Evolutionary conservation across 2,888 invertebrate species (phyloP), one percentile per base, ranked within the genome.

Genomic region (Tanytarsus gracilentus): DNA sequence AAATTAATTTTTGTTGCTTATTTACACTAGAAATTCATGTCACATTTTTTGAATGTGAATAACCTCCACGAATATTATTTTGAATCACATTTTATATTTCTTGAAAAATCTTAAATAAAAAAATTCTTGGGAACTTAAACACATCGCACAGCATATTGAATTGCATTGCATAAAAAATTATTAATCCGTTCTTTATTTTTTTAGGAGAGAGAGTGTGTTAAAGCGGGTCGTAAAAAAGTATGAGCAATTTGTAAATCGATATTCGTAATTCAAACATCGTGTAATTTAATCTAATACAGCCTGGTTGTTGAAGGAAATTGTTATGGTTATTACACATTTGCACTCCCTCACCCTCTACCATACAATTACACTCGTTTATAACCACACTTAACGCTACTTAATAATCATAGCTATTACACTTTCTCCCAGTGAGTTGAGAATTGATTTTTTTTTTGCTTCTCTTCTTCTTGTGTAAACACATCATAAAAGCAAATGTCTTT

Each of bases 401-500:
- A 58, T 58, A 40, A 58, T 40, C 58, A 58, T 18, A 23, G 9
- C 58, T 48, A n/a, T n/a, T n/a, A n/a, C n/a, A 18, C 25, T 23
- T 18, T 7, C 16, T 18, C 40, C 18, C 21, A 44, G 44, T 18
- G 6, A 7, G 21, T 11, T 21, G 23, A 44, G 21, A 56, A 56
- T 55, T 25, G 55, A 44, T 48, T 58, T 30, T 26, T 25, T 40
- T 48, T 18, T 18, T 26, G 25, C n/a, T 26, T 23, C 55, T 33
- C 1, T 33, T 14, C 14, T 14, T 33, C 36, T 56, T 58, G 29
- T 27, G 11, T 40, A 58, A 58, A 58, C 48, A 58, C 29, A 25
- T 23, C 58, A 58, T 58, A 58, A 58, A 58, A 58, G 44, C 48
- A 48, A 58, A 58, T 58, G 58, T 58, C 58, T 58, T 58, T 58